A percentile compares a stretch with the other conserved stretches of the same genome.
These are phyloP conservation scores for Malurus cyaneus DNA, from an alignment of 2,113 vertebrate genomes.

Conservation along the genomic window DNA sequence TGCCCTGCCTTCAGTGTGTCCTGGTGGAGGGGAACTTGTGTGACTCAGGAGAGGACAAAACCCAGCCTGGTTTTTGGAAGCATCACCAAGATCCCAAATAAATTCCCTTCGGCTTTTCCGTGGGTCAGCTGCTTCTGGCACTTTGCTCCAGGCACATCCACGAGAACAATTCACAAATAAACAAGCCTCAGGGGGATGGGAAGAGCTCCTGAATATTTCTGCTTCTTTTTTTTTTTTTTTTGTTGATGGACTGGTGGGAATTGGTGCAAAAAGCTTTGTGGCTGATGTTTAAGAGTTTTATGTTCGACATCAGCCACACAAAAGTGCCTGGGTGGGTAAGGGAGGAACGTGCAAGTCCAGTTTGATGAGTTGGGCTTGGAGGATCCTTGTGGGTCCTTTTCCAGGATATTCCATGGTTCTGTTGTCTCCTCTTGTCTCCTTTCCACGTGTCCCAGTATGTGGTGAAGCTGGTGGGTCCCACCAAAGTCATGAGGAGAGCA, in stretches of 20 bases:
- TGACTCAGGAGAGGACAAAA: background rate
- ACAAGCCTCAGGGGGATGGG: background rate
- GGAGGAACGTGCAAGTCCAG: background rate
- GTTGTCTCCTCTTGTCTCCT: background rate
- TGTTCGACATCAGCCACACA: fast-evolving
- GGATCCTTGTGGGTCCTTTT: background rate
- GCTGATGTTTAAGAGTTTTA: background rate
- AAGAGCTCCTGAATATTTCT: background rate
- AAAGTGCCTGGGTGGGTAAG: background rate
- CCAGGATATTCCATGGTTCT: background rate
- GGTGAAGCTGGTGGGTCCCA: background rate
- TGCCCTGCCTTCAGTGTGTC: background rate
- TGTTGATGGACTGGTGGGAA: background rate
- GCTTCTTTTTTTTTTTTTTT: background rate
- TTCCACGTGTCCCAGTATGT: fast-evolving
- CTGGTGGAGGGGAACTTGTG: background rate
- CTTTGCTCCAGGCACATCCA: background rate
- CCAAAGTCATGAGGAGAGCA: background rate
- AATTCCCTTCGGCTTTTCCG: background rate
- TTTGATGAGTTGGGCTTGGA: background rate
- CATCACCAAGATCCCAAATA: background rate
- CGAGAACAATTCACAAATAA: background rate
- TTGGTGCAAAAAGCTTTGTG: background rate
- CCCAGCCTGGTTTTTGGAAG: background rate
- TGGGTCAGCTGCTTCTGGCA: background rate